These are phyloP conservation scores for Hippocampus comes DNA, from an alignment of 2,113 vertebrate genomes.

Conservation along the genomic window DNA sequence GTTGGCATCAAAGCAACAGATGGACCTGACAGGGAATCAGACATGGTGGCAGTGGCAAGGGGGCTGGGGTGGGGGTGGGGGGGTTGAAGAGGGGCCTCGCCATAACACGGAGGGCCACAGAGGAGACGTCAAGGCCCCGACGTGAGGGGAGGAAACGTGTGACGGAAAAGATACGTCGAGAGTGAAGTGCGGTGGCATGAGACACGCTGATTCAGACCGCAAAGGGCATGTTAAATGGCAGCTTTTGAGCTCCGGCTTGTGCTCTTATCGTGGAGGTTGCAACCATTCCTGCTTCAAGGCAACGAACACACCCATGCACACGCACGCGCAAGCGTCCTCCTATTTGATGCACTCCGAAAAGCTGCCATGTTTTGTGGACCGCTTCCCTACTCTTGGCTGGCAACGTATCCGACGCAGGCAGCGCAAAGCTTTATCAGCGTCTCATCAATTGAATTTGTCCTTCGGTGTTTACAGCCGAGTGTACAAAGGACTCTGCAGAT, in stretches of 20 bases:
- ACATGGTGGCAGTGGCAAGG: conserved; percentile 8
- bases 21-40: conserved; percentile 43
- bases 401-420: conserved; percentile 31
- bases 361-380: conserved; percentile 18
- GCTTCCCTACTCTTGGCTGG: conserved; percentile 3
- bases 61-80: neutral
- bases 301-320: conserved; percentile 11
- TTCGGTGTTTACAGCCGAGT: conserved; percentile 17
- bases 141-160: conserved; percentile 25
- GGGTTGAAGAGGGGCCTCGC: conserved; percentile 2
- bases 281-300: conserved; percentile 29
- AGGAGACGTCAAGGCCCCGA: conserved; percentile 19
- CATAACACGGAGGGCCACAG: conserved; percentile 18
- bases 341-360: conserved; percentile 26
- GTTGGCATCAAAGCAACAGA: conserved; percentile 23
- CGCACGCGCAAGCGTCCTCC: conserved; percentile 4
- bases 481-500: conserved; percentile 15
- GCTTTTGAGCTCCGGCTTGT: conserved; percentile 28
- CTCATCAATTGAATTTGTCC: conserved; percentile 18
- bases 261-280: conserved; percentile 39
- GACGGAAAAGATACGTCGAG: conserved; percentile 32
- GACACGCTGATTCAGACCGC: conserved; percentile 43
- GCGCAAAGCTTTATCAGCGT: conserved; percentile 25
- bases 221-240: conserved; percentile 55
- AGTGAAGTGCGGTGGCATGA: conserved; percentile 43